Evolutionary conservation across 2,888 invertebrate species (phyloP).

Genomic region (Mythimna impura): DNA sequence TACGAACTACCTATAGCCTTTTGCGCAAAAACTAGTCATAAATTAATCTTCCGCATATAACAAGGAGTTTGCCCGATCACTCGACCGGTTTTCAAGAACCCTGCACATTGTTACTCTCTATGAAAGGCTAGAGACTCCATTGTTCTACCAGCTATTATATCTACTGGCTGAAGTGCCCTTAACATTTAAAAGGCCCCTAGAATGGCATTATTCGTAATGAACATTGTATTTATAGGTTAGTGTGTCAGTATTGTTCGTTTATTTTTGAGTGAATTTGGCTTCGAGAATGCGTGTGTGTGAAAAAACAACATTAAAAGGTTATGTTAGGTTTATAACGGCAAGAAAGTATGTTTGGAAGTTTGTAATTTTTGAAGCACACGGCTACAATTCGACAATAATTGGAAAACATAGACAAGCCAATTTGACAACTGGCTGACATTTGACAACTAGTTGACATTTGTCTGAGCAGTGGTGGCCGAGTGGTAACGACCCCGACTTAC

Average conservation of each 20-base stretch:
- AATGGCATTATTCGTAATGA: conserved; percentile 56
- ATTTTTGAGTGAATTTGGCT: background rate
- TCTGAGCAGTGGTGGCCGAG: no score
- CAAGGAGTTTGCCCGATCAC: conserved; percentile 54
- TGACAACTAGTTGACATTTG: no score
- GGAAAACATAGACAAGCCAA: no score
- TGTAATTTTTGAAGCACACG: background rate
- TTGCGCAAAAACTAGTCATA: conserved; percentile 16
- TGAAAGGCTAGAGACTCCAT: conserved; percentile 59
- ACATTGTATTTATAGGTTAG: conserved; percentile 34
- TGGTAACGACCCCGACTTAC: no score
- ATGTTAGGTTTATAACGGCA: background rate
- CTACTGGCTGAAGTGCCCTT: conserved; percentile 56
- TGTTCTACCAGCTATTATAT: conserved; percentile 67
- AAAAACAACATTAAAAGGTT: background rate
- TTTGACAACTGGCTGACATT: no score
- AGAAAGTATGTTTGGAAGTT: background rate
- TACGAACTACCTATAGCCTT: background rate
- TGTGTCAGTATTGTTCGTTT: background rate
- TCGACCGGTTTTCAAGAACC: conserved; percentile 58
- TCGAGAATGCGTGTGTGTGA: background rate
- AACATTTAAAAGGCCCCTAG: conserved; percentile 59
- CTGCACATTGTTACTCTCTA: conserved; percentile 58
- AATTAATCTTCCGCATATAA: conserved; percentile 53
- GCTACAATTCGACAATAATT: background rate